These are phyloP conservation scores for Campylomormyrus numenius DNA, from an alignment of 2,113 vertebrate species.

Conservation along the genomic window DNA sequence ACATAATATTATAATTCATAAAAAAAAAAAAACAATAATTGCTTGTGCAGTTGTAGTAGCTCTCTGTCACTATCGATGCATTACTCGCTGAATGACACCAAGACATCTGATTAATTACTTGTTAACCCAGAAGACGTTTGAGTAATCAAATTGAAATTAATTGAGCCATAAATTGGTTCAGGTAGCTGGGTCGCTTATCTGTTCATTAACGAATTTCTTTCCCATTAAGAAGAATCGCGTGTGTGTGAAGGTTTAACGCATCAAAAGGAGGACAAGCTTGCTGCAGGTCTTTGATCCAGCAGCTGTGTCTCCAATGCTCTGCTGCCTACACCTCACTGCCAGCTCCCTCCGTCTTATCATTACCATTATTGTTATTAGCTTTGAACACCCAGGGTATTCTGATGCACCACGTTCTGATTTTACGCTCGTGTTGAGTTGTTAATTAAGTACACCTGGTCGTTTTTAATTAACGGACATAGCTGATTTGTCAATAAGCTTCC, in stretches of 20 bases:
- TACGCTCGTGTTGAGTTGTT: background rate
- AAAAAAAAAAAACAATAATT: background rate
- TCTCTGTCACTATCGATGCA: background rate
- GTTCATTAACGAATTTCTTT: background rate
- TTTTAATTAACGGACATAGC: background rate
- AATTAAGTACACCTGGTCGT: background rate
- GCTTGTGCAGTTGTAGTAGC: background rate
- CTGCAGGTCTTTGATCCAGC: background rate
- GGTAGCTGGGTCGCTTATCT: slow-evolving; percentile 1
- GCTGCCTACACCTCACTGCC: background rate
- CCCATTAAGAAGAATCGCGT: background rate
- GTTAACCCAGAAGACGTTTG: background rate
- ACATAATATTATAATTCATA: background rate
- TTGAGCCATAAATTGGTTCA: slow-evolving; percentile 4
- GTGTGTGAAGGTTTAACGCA: background rate
- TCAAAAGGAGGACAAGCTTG: background rate
- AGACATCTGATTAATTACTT: slow-evolving; percentile 2
- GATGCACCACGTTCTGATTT: background rate
- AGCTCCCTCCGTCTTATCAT: background rate
- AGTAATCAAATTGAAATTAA: background rate
- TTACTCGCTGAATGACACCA: background rate
- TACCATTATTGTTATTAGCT: background rate
- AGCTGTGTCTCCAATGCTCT: background rate
- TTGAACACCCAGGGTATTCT: background rate
- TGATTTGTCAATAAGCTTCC: background rate